These are phyloP conservation scores for Allobates femoralis DNA, from an alignment of 2,797 vertebrate species.

Conservation along the genomic window DNA sequence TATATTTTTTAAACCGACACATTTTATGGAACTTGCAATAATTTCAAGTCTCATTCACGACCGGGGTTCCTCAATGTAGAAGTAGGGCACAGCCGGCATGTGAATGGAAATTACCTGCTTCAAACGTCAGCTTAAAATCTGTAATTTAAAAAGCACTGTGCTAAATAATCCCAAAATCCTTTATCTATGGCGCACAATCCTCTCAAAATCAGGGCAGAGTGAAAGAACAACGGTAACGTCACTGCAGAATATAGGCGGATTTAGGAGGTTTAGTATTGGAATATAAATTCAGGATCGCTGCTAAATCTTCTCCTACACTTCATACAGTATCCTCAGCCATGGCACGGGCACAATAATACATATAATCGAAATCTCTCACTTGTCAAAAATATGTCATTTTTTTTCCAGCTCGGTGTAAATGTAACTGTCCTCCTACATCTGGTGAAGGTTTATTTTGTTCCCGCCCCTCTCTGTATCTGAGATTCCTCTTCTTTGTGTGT, in stretches of 20 bases:
- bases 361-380: too few relatives aligned
- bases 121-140: conserved; percentile 41
- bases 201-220: conserved; percentile 34
- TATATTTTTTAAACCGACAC: neutral
- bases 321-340: too few relatives aligned
- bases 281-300: neutral
- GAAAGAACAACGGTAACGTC: conserved; percentile 11
- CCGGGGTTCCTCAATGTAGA: conserved; percentile 1
- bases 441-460: too few relatives aligned
- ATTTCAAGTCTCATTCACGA: neutral
- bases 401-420: too few relatives aligned
- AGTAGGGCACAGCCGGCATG: conserved; percentile 36
- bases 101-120: conserved; percentile 33
- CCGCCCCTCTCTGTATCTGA: too few relatives aligned
- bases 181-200: conserved; percentile 47
- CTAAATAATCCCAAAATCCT: conserved; percentile 55
- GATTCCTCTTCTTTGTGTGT: too few relatives aligned
- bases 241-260: conserved; percentile 13
- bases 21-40: neutral
- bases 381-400: too few relatives aligned
- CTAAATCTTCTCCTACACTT: too few relatives aligned
- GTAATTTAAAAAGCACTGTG: conserved; percentile 42
- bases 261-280: neutral
- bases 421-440: too few relatives aligned
- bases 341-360: too few relatives aligned